Conservation (phyloP, 2,113 vertebrate species). For the Aptenodytes forsteri region DNA sequence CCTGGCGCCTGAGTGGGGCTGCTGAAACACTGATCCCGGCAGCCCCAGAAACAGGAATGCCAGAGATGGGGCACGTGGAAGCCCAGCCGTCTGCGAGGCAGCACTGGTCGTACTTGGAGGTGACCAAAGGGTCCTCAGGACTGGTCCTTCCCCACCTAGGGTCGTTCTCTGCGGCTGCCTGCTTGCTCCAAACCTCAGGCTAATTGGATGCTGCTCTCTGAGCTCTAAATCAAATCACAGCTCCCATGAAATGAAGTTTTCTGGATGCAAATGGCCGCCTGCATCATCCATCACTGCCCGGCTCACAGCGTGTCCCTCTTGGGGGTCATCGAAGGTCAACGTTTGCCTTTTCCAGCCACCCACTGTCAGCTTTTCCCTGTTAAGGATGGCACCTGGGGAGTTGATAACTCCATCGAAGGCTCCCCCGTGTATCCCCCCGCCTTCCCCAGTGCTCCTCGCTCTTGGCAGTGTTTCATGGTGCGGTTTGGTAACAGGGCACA, state of each 20-base stretch:
- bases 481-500: background rate
- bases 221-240: conserved; percentile 74
- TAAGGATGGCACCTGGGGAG: background rate
- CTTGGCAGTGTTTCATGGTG: background rate
- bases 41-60: background rate
- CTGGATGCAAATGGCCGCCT: conserved; percentile 39
- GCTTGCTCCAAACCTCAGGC: conserved; percentile 12
- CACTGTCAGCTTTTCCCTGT: background rate
- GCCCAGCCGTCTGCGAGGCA: background rate
- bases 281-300: conserved; percentile 36
- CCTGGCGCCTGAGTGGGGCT: rapidly evolving
- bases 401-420: rapidly evolving
- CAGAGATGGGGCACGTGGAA: background rate
- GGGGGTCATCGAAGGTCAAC: background rate
- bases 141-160: rapidly evolving
- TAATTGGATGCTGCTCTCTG: conserved; percentile 66
- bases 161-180: background rate
- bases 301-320: rapidly evolving
- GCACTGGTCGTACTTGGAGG: rapidly evolving
- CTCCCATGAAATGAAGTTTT: conserved; percentile 70
- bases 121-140: background rate
- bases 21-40: background rate
- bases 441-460: rapidly evolving
- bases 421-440: rapidly evolving
- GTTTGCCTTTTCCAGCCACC: background rate